Evolutionary conservation across 2,797 vertebrate genomes (phyloP).

Genomic region (Silurus lanzhouensis): DNA sequence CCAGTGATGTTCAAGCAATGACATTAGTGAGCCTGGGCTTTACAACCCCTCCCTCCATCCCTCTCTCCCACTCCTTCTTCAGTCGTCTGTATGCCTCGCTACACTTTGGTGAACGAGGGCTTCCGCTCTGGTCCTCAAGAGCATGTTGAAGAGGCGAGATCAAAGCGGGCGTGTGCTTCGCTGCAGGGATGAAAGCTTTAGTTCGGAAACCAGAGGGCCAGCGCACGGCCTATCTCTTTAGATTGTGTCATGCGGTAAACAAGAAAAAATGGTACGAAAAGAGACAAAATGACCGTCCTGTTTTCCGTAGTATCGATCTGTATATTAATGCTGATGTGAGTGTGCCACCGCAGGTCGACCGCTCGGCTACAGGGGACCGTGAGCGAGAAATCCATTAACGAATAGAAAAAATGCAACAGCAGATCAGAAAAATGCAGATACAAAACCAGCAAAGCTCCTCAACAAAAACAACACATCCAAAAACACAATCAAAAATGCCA

Average conservation of each 20-base stretch:
- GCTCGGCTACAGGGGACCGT: background rate
- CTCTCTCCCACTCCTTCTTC: constrained; percentile 4
- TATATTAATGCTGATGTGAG: background rate
- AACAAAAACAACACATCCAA: background rate
- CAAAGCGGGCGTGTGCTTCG: constrained; percentile 60
- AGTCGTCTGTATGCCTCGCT: constrained; percentile 9
- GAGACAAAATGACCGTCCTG: background rate
- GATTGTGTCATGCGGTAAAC: constrained; percentile 9
- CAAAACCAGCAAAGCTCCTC: background rate
- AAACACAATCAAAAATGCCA: background rate
- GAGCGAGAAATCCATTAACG: background rate
- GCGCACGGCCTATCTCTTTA: constrained; percentile 9
- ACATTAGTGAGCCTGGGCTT: constrained; percentile 52
- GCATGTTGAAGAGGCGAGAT: constrained; percentile 56
- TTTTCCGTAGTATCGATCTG: background rate
- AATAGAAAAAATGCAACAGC: background rate
- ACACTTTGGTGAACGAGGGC: constrained; percentile 31
- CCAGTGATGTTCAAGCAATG: constrained; percentile 50
- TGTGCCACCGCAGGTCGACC: background rate
- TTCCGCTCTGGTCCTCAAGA: constrained; percentile 57
- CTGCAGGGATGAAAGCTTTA: constrained; percentile 59
- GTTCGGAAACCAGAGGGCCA: constrained; percentile 30
- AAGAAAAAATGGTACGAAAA: constrained; percentile 19
- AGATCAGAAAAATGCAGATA: background rate
- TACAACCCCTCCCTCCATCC: constrained; percentile 16